Percentiles rank a stretch among this genome's conserved stretches.
phyloP scores from a whole-genome alignment of 2,888 invertebrate genomes.

The Rotaria macrura region DNA sequence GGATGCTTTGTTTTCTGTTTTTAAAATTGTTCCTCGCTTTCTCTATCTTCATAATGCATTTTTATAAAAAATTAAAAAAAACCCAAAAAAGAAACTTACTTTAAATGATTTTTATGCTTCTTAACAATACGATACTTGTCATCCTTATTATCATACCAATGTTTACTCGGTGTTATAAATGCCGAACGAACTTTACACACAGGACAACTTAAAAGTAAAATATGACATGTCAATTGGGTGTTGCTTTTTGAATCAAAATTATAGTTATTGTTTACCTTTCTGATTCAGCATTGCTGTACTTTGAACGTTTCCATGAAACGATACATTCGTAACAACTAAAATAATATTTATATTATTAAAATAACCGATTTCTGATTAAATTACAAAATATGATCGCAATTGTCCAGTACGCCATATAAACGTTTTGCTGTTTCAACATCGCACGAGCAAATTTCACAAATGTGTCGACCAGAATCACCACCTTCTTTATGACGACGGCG shows the following conservation, averaged over 20 bases:
- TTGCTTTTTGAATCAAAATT: too few species aligned
- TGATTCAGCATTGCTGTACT: neutral
- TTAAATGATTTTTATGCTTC: slow-evolving; percentile 16
- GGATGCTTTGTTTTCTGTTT: neutral
- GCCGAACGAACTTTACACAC: slow-evolving; percentile 11
- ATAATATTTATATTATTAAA: too few species aligned
- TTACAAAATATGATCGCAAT: slow-evolving; percentile 15
- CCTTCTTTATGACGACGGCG: neutral
- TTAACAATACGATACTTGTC: neutral
- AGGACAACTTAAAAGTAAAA: neutral
- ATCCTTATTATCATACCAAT: slow-evolving; percentile 11
- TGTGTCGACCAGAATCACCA: neutral
- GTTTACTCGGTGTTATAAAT: slow-evolving; percentile 15
- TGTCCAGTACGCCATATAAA: neutral
- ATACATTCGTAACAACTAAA: slow-evolving; percentile 19
- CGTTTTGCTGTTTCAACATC: neutral
- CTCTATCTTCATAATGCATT: neutral
- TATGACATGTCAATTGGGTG: too few species aligned
- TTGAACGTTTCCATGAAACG: neutral
- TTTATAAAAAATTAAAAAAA: neutral
- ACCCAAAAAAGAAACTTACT: neutral
- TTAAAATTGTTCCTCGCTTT: neutral
- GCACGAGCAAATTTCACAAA: neutral
- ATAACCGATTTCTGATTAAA: neutral
- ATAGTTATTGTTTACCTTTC: neutral